Evolutionary conservation across 1,140 invertebrate species (phyloP), one percentile per base, ranked within the genome.

Genomic region (Bemisia tabaci): DNA sequence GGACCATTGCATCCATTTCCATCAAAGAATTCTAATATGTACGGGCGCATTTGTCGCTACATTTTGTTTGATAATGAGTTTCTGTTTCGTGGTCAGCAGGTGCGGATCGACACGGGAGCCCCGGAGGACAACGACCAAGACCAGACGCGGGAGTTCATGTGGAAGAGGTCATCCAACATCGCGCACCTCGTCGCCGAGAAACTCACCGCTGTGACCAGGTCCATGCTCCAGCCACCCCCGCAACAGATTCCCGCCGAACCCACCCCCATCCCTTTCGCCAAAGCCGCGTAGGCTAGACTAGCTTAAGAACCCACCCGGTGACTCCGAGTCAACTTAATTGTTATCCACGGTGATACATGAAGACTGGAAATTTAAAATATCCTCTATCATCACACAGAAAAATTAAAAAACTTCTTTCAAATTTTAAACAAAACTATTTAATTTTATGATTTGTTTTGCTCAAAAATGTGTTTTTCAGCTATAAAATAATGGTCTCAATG

Each of bases 111-210:
- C 69, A 90, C 87, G 77, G 33, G 33, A 24, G 63, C 61, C 22
- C 22, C 59, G 12, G 64, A 68, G 33, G 78, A 82, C 27, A 86
- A 88, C 72, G 88, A 91, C 73, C 88, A 91, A 70, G 89, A 91
- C 75, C 83, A 88, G 72, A 91, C 89, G 2, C 82, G 87, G 62
- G 88, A 91, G 75, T 85, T 89, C 68, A 85, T 91, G 12, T 91
- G 90, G 89, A 85, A 83, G 70, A 82, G 86, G 70, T 91, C 88
- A 64, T 84, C 88, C 0, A 84, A 88, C 72, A 90, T 92, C 65
- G 89, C 90, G 21, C 85, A 88, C 70, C 82, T 92, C 12, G 89
- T 92, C 5, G 90, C 89, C 1, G 83, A 89, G 73, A 90, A 91
- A 77, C 76, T 91, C 17, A 84, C 85, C 65, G 80, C 85, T 12